phyloP scores from a whole-genome alignment of 1,140 invertebrate species.

The Brachystomella parvula region DNA sequence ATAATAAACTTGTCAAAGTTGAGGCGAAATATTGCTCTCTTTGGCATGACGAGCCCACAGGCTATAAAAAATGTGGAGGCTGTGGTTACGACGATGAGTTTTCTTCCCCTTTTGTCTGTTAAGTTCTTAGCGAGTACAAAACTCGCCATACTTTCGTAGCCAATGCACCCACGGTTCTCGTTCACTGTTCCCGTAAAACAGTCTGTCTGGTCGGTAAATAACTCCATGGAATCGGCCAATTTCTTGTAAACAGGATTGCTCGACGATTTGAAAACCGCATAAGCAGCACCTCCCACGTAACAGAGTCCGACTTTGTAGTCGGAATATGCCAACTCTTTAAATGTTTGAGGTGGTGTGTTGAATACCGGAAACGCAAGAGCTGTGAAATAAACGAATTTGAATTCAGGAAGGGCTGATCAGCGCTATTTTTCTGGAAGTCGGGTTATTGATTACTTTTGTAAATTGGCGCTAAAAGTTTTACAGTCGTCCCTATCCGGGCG shows the following conservation, averaged over 20 bases:
- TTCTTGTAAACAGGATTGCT: constrained; percentile 27
- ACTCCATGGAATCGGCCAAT: constrained; percentile 21
- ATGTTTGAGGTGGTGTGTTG: constrained; percentile 21
- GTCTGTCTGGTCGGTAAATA: constrained; percentile 10
- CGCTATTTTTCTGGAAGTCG: no score
- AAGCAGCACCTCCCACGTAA: constrained; percentile 23
- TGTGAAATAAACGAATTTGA: no score
- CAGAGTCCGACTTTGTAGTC: constrained; percentile 23
- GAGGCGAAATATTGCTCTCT: constrained; percentile 16
- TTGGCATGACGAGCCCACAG: constrained; percentile 15
- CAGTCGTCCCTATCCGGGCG: no score
- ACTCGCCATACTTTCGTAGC: constrained; percentile 16
- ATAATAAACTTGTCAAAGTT: constrained; percentile 18
- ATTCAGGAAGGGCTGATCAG: no score
- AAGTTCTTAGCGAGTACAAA: constrained; percentile 18
- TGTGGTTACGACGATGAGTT: constrained; percentile 4
- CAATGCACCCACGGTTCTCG: constrained; percentile 14
- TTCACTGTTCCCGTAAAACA: constrained; percentile 21
- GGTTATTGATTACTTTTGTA: no score
- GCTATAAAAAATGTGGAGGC: constrained; percentile 13
- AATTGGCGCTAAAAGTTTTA: no score
- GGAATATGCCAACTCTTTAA: constrained; percentile 19
- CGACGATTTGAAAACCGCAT: constrained; percentile 14
- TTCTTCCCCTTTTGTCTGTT: constrained; percentile 11
- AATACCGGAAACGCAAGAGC: constrained; percentile 28